A percentile compares a stretch with the other conserved stretches of the same genome.
phyloP scores from a whole-genome alignment of 2,797 vertebrate genomes.

The Ispidina picta region DNA sequence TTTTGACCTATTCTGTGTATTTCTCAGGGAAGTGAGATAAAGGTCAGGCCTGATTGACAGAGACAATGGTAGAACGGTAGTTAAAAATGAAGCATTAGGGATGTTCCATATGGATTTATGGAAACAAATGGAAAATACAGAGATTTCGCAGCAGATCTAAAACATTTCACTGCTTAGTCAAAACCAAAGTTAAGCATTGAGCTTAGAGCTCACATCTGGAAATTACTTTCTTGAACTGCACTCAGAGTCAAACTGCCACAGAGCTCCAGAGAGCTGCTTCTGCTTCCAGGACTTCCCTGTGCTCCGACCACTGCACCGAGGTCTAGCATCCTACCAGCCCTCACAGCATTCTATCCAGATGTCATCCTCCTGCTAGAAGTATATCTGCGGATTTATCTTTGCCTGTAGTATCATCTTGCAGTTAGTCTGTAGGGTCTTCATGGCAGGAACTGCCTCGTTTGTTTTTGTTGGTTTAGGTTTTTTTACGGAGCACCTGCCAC shows the following conservation, averaged over 20 bases:
- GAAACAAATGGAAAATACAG: neutral
- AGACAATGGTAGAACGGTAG: neutral
- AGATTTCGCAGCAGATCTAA: neutral
- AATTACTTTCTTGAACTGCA: neutral
- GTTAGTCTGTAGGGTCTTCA: neutral
- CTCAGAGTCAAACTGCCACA: neutral
- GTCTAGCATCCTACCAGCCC: accelerated
- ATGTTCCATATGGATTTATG: neutral
- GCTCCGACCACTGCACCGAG: accelerated
- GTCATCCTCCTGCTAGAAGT: neutral
- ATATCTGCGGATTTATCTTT: neutral
- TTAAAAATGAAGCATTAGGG: neutral
- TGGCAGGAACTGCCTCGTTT: neutral
- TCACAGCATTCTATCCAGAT: neutral
- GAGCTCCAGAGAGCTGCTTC: neutral
- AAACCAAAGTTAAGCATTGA: neutral
- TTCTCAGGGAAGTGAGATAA: neutral
- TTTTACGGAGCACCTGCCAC: neutral
- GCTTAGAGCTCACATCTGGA: neutral
- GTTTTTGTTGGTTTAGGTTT: neutral
- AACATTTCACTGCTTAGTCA: neutral
- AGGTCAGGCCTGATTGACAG: neutral
- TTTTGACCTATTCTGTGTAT: neutral
- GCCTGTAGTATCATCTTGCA: neutral
- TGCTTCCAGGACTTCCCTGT: neutral